Evolutionary conservation across 2,888 invertebrate species (phyloP), one percentile per base, ranked within the genome.

Genomic region (Notocelia uddmanniana): DNA sequence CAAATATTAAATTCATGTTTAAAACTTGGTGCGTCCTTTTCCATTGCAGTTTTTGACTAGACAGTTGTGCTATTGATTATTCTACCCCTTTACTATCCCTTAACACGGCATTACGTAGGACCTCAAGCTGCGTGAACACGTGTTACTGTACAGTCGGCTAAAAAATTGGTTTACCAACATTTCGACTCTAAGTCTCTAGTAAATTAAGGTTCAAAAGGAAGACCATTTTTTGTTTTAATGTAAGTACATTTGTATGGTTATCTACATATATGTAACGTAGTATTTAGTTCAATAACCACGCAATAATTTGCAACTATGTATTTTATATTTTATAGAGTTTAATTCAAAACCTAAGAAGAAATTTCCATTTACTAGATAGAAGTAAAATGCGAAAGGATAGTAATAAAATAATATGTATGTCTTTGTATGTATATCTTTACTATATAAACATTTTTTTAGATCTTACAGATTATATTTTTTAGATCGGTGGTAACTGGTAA

Each of bases 121-220:
- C 68, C 72, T 68, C 72, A 37, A 68, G 58, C 59, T 70, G 67
- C 72, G 50, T 57, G 67, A 55, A 68, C 62, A 68, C 55, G 59
- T 62, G 69, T 50, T 55, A 37, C 45, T 45, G 11, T 31, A 50
- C 45, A 58, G 13, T 58, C 19, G 19, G 23, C 31, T 9, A 31
- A 31, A 9, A 31, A 31, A 31, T 31, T 31, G 31, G 31, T 31
- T 6, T 31, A 31, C 26, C n/a, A n/a, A n/a, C n/a, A n/a, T n/a
- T n/a, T n/a, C n/a, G n/a, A n/a, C n/a, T n/a, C n/a, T n/a, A n/a
- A n/a, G n/a, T n/a, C n/a, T n/a, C n/a, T n/a, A n/a, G n/a, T n/a
- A n/a, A n/a, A n/a, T n/a, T n/a, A n/a, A n/a, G n/a, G n/a, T n/a
- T n/a, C 5, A 26, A 26, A 5, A 2, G 5, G 26, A 2, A 26